These are phyloP conservation scores for Anseranas semipalmata DNA, from an alignment of 2,113 vertebrate genomes.

Conservation along the genomic window DNA sequence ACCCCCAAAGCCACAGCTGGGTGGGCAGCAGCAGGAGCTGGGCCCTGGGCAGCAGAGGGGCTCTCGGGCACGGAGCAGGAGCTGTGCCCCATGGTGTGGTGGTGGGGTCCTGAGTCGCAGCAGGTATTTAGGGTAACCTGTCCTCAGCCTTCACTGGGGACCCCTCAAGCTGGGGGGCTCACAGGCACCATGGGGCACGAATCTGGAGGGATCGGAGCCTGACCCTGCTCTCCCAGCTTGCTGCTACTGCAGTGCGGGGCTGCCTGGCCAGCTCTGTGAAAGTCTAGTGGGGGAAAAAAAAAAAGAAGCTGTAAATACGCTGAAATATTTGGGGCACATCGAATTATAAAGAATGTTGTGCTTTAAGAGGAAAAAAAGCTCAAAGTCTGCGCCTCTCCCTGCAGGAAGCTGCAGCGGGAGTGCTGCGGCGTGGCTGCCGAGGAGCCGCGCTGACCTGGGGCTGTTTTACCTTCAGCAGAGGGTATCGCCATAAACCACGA, in stretches of 20 bases:
- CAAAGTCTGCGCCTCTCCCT: background rate
- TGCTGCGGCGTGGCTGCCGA: background rate
- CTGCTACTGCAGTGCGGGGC: fast-evolving
- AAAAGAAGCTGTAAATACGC: no score
- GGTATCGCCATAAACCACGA: background rate
- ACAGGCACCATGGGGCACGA: background rate
- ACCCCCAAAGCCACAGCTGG: fast-evolving
- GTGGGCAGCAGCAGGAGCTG: background rate
- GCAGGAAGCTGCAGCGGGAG: background rate
- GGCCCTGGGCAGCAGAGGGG: background rate
- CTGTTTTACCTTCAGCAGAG: conserved; percentile 26
- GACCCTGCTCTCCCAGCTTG: background rate
- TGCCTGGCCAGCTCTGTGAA: background rate
- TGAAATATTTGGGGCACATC: background rate
- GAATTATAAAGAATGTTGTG: background rate
- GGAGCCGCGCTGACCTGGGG: conserved; percentile 5
- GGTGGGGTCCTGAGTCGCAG: fast-evolving
- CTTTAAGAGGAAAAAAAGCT: background rate
- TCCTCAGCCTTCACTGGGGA: background rate
- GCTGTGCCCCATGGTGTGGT: fast-evolving
- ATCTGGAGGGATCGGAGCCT: background rate
- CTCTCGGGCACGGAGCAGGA: fast-evolving
- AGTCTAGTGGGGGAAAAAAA: fast-evolving
- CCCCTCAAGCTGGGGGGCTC: background rate
- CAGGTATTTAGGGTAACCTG: background rate